phyloP scores from a whole-genome alignment of 2,888 invertebrate genomes.

The Gisinianus flammeolus region DNA sequence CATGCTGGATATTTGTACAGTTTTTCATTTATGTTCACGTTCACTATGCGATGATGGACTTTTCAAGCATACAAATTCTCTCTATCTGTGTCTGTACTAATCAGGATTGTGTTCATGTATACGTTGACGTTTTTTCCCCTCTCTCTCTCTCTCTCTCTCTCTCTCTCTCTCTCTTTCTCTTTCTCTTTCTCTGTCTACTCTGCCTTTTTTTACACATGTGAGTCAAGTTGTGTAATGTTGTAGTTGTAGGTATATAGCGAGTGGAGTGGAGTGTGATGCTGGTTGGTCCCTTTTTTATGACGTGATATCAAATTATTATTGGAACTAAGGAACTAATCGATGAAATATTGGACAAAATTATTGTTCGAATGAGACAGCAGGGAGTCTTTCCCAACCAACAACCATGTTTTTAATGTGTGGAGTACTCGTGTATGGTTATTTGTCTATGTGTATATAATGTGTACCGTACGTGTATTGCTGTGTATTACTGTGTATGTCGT shows the following conservation, averaged over 20 bases:
- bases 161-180: not conserved
- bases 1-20: too few relatives aligned
- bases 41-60: too few relatives aligned
- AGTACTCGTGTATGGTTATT: not conserved
- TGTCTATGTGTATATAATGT: not conserved
- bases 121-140: not conserved
- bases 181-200: not conserved
- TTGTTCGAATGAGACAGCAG: conserved; percentile 56
- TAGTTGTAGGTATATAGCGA: not conserved
- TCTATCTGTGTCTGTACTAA: not conserved
- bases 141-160: not conserved
- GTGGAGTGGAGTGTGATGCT: not conserved
- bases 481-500: not conserved
- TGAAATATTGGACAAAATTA: conserved; percentile 59
- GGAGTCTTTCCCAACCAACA: conserved; percentile 44
- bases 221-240: not conserved
- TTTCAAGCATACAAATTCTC: not conserved
- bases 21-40: not conserved
- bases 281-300: conserved; percentile 29
- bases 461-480: not conserved
- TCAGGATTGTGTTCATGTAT: not conserved
- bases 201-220: not conserved
- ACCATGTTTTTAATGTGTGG: not conserved
- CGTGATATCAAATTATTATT: conserved; percentile 50
- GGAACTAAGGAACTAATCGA: conserved; percentile 59